A percentile compares a stretch with the other conserved stretches of the same genome.
phyloP scores from a whole-genome alignment of 2,797 vertebrate genomes.

The Tenualosa ilisha region DNA sequence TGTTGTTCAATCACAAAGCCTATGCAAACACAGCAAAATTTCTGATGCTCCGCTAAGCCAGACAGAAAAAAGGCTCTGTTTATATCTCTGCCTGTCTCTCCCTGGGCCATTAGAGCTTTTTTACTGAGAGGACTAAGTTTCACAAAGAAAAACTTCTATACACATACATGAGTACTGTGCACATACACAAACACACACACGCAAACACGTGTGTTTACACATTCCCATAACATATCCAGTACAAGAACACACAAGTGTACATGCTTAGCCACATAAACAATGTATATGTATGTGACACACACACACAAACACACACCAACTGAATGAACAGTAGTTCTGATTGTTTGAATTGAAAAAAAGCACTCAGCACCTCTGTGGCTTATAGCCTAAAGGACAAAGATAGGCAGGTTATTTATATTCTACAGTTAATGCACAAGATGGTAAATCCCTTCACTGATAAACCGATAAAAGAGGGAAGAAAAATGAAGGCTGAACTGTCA shows the following conservation, averaged over 20 bases:
- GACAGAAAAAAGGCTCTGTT: slow-evolving; percentile 30
- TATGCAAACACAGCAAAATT: slow-evolving; percentile 38
- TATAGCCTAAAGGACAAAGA: not conserved
- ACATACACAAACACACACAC: too few species aligned
- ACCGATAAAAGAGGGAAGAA: not conserved
- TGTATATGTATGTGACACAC: too few species aligned
- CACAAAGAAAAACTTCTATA: not conserved
- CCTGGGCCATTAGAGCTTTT: slow-evolving; percentile 20
- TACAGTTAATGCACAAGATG: not conserved
- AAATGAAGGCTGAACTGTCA: not conserved
- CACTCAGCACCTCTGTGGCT: not conserved
- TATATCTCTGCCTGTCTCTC: slow-evolving; percentile 34
- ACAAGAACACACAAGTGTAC: too few species aligned
- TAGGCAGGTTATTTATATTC: not conserved
- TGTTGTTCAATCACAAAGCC: slow-evolving; percentile 24
- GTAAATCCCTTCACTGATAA: not conserved
- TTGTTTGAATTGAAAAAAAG: not conserved
- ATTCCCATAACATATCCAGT: too few species aligned
- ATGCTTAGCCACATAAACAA: too few species aligned
- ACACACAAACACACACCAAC: too few species aligned
- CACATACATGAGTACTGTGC: too few species aligned
- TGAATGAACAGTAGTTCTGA: not conserved
- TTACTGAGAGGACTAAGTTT: slow-evolving; percentile 24
- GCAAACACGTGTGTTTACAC: too few species aligned
- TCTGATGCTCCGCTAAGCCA: slow-evolving; percentile 14